phyloP scores from a whole-genome alignment of 2,888 invertebrate genomes.

The Tetragonisca angustula region DNA sequence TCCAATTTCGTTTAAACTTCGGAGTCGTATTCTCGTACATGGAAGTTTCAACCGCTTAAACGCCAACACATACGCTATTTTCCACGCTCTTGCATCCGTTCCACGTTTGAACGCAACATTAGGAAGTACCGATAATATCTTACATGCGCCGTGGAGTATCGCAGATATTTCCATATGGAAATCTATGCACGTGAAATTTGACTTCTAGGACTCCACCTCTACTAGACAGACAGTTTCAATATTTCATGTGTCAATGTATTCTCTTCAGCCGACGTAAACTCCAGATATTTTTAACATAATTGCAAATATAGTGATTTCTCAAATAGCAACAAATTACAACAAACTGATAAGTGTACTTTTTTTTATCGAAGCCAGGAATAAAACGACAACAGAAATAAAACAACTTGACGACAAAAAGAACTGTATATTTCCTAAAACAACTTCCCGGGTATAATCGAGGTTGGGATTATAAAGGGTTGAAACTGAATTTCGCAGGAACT shows the following conservation, averaged over 20 bases:
- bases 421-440: neutral
- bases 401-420: neutral
- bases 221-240: slow-evolving; percentile 9
- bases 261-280: too few relatives aligned
- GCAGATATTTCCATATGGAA: neutral
- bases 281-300: too few relatives aligned
- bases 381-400: too few relatives aligned
- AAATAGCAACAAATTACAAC: too few relatives aligned
- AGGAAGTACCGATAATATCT: neutral
- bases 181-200: slow-evolving; percentile 8
- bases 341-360: too few relatives aligned
- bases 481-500: neutral
- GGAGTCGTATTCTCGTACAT: neutral
- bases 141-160: neutral
- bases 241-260: neutral
- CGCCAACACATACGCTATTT: neutral
- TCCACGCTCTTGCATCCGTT: neutral
- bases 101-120: neutral
- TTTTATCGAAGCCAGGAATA: too few relatives aligned
- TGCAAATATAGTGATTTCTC: too few relatives aligned
- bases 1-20: neutral
- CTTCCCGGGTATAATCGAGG: too few relatives aligned
- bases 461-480: too few relatives aligned
- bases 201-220: neutral
- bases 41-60: neutral